Base-by-base conservation (phyloP, 2,888 invertebrate genomes). In the Rugalucina vietnamica region DNA sequence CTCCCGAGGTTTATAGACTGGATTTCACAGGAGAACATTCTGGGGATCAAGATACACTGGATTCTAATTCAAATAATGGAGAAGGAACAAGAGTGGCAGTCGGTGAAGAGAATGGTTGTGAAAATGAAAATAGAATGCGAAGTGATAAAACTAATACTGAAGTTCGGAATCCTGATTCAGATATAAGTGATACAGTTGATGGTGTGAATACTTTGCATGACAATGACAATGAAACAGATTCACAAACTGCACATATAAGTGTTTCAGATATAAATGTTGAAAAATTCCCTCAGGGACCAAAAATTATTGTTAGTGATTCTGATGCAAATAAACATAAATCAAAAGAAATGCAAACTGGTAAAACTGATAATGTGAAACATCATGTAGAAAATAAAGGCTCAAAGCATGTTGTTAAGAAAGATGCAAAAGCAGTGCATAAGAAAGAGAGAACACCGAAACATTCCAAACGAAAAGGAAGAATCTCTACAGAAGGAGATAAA, bases 1-100 rank as follows among this genome's bases (percentile, higher is more conserved):
- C 87, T 43, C 87, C 87, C 29, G 87, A 87, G 24, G 85, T 87
- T 10, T 87, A 87, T 73, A 75, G 87, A 69, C 76, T 87, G 29
- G 87, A 87, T 73, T 87, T 87, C 60, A 83, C 87, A n/a, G 87
- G 81, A 1, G 84, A 87, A 69, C 87, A 87, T 76, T 83, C 87
- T 39, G 83, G 82, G 10, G 87, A 87, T 32, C 82, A 80, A 57
- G 87, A 84, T 29, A 74, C 34, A 3, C 32, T 79, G 36, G 84
- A 79, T 1, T 29, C 39, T 14, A 60, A 43, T 12, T 75, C 78
- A 34, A 29, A 24, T 21, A 39, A 73, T 24, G 75, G 27, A n/a
- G 74, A 78, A 27, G 32, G 27, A 3, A 29, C 29, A 39, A 43
- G 39, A 2, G 12, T 37, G 32, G 27, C 1, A 29, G 34, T 34